phyloP scores from a whole-genome alignment of 2,888 invertebrate genomes.

The Stenchaetothrips biformis region DNA sequence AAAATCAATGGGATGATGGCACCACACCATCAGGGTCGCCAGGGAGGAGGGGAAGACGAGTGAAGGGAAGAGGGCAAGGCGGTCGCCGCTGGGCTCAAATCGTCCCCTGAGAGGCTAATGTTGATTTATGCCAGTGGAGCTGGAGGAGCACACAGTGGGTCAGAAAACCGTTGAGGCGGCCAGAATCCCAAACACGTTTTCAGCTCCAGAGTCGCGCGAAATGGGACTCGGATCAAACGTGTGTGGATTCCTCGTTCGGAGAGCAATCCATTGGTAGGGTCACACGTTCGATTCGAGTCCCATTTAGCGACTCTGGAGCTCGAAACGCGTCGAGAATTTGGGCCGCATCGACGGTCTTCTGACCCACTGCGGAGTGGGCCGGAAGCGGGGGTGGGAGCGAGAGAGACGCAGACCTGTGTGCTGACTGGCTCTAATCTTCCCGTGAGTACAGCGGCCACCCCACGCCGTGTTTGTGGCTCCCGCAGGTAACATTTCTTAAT shows the following conservation, averaged over 20 bases:
- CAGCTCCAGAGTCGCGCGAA: too few relatives aligned
- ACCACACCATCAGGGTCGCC: not conserved
- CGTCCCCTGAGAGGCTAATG: conserved; percentile 20
- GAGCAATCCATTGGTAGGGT: too few relatives aligned
- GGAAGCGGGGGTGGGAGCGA: not conserved
- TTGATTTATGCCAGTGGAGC: conserved; percentile 1
- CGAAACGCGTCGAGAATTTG: too few relatives aligned
- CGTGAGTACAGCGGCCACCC: not conserved
- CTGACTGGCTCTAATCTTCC: conserved; percentile 15
- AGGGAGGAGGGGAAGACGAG: not conserved
- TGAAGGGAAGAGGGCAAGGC: not conserved
- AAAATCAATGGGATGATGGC: conserved; percentile 16
- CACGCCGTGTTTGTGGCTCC: not conserved
- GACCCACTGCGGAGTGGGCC: too few relatives aligned
- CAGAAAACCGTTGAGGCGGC: too few relatives aligned
- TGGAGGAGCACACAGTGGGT: too few relatives aligned
- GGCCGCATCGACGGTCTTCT: too few relatives aligned
- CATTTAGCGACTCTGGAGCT: too few relatives aligned
- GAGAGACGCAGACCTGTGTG: not conserved
- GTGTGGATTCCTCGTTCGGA: too few relatives aligned
- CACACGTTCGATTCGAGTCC: too few relatives aligned
- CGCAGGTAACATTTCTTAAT: conserved; percentile 25
- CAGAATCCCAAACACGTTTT: too few relatives aligned
- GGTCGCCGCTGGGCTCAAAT: not conserved
- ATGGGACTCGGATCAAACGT: too few relatives aligned